Conservation (phyloP, 30 jellyfish, hydroid and myxozoan genomes). For the Hydra vulgaris region DNA sequence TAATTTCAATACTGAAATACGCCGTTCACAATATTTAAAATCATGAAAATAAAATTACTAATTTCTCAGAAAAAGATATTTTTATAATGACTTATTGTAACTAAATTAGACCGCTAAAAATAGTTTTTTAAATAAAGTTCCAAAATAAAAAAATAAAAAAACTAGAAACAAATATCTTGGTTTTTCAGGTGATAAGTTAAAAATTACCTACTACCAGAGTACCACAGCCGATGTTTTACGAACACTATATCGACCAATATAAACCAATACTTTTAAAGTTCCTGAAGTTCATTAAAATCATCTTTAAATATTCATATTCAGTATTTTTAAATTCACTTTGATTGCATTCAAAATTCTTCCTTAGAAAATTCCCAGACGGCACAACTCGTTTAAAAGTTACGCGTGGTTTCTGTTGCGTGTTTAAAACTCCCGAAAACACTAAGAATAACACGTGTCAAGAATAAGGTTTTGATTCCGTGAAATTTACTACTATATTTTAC, state of each 20-base stretch:
- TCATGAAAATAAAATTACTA: neutral
- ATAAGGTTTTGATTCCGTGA: no score
- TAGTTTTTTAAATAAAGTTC: neutral
- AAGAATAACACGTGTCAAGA: no score
- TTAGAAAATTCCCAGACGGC: no score
- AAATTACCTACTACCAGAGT: neutral
- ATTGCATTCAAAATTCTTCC: no score
- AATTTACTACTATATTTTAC: no score
- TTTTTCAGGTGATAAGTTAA: neutral
- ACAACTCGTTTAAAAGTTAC: no score
- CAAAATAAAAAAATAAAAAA: neutral
- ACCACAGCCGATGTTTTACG: neutral
- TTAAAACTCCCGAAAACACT: no score
- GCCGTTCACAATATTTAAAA: neutral
- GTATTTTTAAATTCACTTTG: neutral
- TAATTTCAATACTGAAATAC: no score
- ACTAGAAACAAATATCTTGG: neutral
- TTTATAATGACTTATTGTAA: neutral
- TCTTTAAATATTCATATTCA: neutral
- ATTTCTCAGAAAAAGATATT: neutral
- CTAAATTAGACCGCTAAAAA: neutral
- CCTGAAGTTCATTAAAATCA: neutral
- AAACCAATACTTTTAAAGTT: neutral
- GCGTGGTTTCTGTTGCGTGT: no score
- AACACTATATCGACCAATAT: neutral